Conservation (phyloP, 2,113 vertebrate species). For the Lepisosteus oculatus region DNA sequence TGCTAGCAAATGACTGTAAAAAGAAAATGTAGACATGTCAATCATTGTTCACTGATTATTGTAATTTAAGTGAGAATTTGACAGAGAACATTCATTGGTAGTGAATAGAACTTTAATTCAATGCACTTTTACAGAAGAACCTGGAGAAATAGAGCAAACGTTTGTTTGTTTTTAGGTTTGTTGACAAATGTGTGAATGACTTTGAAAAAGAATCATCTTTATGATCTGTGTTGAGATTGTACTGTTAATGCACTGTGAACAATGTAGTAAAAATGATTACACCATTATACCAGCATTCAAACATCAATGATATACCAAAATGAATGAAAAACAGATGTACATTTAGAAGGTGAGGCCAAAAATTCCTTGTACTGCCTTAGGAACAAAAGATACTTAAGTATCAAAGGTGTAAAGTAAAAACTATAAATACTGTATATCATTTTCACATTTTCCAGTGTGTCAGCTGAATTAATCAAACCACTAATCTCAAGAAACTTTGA, state of each 20-base stretch:
- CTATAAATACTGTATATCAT: too few species aligned
- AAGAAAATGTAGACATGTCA: neutral
- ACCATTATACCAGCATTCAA: slow-evolving; percentile 12
- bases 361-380: too few species aligned
- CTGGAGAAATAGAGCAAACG: slow-evolving; percentile 1
- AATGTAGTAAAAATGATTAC: slow-evolving; percentile 15
- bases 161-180: slow-evolving; percentile 7
- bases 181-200: slow-evolving; percentile 6
- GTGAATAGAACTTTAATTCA: neutral
- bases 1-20: too few species aligned
- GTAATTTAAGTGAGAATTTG: neutral
- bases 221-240: slow-evolving; percentile 16
- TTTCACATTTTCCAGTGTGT: too few species aligned
- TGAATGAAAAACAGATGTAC: slow-evolving; percentile 29
- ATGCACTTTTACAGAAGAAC: neutral
- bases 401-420: too few species aligned
- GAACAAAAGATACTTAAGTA: too few species aligned
- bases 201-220: slow-evolving; percentile 26
- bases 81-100: neutral
- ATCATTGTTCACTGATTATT: neutral
- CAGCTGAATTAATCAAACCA: too few species aligned
- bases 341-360: slow-evolving; percentile 12
- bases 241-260: slow-evolving; percentile 4
- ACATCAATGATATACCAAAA: slow-evolving; percentile 18
- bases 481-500: too few species aligned